Percentiles rank a stretch among this genome's conserved stretches.
Evolutionary conservation across 2,797 vertebrate species (phyloP).

Genomic region (Sebastes vulpes): DNA sequence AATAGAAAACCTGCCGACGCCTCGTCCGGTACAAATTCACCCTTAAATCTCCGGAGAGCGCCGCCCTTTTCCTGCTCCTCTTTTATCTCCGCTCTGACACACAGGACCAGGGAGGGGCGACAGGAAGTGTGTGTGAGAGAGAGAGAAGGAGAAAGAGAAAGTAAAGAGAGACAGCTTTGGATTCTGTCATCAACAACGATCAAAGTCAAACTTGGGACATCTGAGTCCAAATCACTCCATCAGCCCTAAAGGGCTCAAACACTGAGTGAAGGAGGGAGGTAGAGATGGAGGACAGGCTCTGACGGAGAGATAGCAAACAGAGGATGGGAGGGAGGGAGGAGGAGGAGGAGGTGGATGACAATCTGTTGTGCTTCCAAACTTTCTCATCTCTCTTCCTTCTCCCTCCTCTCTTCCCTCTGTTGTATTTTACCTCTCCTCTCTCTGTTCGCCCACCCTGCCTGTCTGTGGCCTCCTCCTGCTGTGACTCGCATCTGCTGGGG

Average conservation of each 20-base stretch:
- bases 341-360: not conserved
- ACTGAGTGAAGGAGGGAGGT: not conserved
- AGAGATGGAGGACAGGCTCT: not conserved
- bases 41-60: slow-evolving; percentile 14
- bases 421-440: not conserved
- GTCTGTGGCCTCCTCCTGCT: slow-evolving; percentile 24
- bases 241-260: not conserved
- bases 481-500: slow-evolving; percentile 37
- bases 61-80: slow-evolving; percentile 35
- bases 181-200: slow-evolving; percentile 37
- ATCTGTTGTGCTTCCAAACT: slow-evolving; percentile 28
- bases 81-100: slow-evolving; percentile 43
- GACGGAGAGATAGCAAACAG: not conserved
- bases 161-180: not conserved
- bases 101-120: not conserved
- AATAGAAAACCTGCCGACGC: not conserved
- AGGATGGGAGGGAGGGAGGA: not conserved
- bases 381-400: slow-evolving; percentile 2
- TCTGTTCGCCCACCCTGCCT: not conserved
- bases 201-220: slow-evolving; percentile 46
- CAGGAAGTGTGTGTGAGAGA: not conserved
- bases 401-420: not conserved
- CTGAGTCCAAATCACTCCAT: slow-evolving; percentile 29
- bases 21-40: not conserved
- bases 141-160: not conserved